Evolutionary conservation across 2,888 invertebrate species (phyloP).

Genomic region (Andrena minutula): DNA sequence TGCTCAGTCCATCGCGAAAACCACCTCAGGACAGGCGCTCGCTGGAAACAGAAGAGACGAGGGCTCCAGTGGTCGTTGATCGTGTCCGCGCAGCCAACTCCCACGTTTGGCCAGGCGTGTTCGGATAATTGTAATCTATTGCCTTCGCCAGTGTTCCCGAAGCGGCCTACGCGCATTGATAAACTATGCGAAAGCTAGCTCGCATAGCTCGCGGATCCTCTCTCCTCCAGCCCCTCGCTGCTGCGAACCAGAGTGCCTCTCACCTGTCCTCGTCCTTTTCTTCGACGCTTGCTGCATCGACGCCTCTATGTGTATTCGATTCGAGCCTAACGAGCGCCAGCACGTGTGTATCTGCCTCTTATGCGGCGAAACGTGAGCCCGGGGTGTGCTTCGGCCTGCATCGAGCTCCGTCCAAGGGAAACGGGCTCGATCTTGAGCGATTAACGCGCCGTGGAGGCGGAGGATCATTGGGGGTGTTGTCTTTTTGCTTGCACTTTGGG

Average conservation of each 20-base stretch:
- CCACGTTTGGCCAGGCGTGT: constrained; percentile 80
- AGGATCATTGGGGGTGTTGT: neutral
- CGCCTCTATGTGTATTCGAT: constrained; percentile 17
- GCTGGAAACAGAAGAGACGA: constrained; percentile 51
- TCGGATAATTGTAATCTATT: constrained; percentile 84
- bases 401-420: neutral
- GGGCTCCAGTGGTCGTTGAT: constrained; percentile 53
- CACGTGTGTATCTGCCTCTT: constrained; percentile 14
- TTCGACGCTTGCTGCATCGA: constrained; percentile 12
- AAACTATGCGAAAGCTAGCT: constrained; percentile 75
- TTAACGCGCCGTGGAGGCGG: neutral
- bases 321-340: constrained; percentile 42
- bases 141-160: constrained; percentile 74
- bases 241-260: constrained; percentile 44
- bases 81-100: constrained; percentile 71
- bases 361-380: constrained; percentile 7
- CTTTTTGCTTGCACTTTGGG: no score
- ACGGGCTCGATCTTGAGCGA: neutral
- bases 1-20: neutral
- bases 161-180: constrained; percentile 76
- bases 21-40: constrained; percentile 2
- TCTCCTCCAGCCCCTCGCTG: constrained; percentile 23
- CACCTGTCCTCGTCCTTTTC: constrained; percentile 39
- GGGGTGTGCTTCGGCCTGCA: constrained; percentile 18
- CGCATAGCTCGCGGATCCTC: constrained; percentile 42